These are phyloP conservation scores for Drosophila nr. medialis DNA, from an alignment of 2,888 invertebrate species.

Conservation along the genomic window DNA sequence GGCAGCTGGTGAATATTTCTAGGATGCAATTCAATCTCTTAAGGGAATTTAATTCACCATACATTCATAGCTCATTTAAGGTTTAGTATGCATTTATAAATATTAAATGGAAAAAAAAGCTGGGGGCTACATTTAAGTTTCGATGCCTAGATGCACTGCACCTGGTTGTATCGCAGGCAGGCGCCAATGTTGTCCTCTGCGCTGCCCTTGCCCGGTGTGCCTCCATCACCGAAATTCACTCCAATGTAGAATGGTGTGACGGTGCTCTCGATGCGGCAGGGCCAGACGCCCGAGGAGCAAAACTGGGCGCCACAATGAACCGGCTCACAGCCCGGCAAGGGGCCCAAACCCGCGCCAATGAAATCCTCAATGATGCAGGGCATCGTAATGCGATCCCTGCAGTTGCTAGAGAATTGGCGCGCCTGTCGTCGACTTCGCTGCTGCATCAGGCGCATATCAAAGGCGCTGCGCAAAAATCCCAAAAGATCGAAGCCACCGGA, in stretches of 20 bases:
- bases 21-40: constrained; percentile 5
- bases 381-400: constrained; percentile 91
- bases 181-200: constrained; percentile 94
- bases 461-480: constrained; percentile 82
- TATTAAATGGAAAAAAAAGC: constrained; percentile 11
- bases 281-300: constrained; percentile 86
- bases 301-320: constrained; percentile 92
- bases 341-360: constrained; percentile 87
- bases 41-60: background rate
- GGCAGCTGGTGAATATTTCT: constrained; percentile 77
- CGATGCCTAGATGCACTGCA: constrained; percentile 86
- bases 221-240: constrained; percentile 90
- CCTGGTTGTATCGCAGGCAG: constrained; percentile 90
- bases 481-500: constrained; percentile 82
- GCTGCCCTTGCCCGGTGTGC: constrained; percentile 87
- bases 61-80: constrained; percentile 2
- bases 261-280: constrained; percentile 89
- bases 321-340: constrained; percentile 88
- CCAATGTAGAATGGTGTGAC: constrained; percentile 91
- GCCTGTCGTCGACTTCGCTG: constrained; percentile 46
- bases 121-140: background rate
- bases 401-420: constrained; percentile 84
- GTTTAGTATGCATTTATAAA: background rate
- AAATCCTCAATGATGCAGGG: constrained; percentile 94
- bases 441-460: constrained; percentile 67